phyloP scores from a whole-genome alignment of 2,113 vertebrate genomes.

The Thomomys bottae region DNA sequence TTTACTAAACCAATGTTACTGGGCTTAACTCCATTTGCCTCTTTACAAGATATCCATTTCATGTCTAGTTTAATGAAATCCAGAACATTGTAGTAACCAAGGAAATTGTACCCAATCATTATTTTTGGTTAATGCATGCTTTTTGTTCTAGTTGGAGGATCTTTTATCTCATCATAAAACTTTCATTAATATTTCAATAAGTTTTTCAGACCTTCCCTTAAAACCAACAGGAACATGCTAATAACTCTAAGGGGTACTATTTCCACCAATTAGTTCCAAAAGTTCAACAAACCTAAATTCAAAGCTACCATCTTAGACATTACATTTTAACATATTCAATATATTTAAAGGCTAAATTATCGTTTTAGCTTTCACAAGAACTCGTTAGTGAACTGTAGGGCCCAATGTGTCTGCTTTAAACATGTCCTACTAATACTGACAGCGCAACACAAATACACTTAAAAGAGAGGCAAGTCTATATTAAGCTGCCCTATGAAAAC shows the following conservation, averaged over 20 bases:
- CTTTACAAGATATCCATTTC: conserved; percentile 74
- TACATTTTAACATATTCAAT: conserved; percentile 72
- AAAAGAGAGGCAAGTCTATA: background rate
- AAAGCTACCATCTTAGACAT: conserved; percentile 75
- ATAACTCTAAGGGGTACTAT: conserved; percentile 59
- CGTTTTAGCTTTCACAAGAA: conserved; percentile 53
- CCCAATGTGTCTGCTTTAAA: background rate
- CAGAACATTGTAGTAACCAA: conserved; percentile 79
- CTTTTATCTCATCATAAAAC: conserved; percentile 77
- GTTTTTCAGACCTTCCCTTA: conserved; percentile 70
- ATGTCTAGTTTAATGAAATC: conserved; percentile 76
- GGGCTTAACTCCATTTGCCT: conserved; percentile 75
- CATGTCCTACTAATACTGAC: background rate
- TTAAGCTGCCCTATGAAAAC: conserved; percentile 2
- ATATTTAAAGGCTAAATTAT: conserved; percentile 65
- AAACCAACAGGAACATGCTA: conserved; percentile 69
- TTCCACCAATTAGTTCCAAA: conserved; percentile 46
- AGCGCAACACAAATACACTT: conserved; percentile 4
- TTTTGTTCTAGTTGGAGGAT: conserved; percentile 78
- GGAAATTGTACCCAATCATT: conserved; percentile 79
- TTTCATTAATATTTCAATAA: conserved; percentile 76
- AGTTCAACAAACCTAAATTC: conserved; percentile 65
- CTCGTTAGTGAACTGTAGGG: background rate
- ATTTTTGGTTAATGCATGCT: conserved; percentile 74
- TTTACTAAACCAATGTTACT: conserved; percentile 74